Conservation (phyloP, 2,888 invertebrate species). For the Brenthis hecate region DNA sequence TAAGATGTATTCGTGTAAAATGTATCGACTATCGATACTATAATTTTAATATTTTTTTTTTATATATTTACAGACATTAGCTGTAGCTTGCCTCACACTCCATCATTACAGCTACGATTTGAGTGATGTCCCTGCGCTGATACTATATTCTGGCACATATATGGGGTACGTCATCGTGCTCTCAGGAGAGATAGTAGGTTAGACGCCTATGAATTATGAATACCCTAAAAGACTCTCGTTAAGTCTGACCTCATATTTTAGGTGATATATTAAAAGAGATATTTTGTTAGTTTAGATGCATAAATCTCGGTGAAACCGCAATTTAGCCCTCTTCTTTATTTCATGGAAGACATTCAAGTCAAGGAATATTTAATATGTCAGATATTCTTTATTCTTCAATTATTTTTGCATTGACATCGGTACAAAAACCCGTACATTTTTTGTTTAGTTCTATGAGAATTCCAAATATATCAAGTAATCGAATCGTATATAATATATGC, state of each 20-base stretch:
- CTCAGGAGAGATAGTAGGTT: constrained; percentile 74
- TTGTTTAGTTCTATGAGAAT: neutral
- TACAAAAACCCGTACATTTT: neutral
- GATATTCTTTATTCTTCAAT: too few species aligned
- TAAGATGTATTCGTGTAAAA: too few species aligned
- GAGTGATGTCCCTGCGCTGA: constrained; percentile 69
- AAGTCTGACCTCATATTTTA: too few species aligned
- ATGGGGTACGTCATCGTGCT: constrained; percentile 71
- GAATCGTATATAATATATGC: neutral
- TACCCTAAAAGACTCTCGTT: neutral
- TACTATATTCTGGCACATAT: constrained; percentile 75
- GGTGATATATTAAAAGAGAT: neutral
- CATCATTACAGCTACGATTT: constrained; percentile 75
- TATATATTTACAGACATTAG: constrained; percentile 53
- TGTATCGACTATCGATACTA: neutral
- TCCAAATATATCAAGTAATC: too few species aligned
- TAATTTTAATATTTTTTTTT: constrained; percentile 23
- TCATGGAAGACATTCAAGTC: neutral
- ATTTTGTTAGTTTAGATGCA: neutral
- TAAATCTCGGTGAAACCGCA: neutral
- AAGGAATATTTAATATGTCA: neutral
- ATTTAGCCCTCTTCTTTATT: constrained; percentile 1
- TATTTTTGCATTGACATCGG: neutral
- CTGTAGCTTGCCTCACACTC: constrained; percentile 65
- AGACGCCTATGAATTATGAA: constrained; percentile 40